phyloP scores from a whole-genome alignment of 2,888 invertebrate genomes.

The Epirrita christyi region DNA sequence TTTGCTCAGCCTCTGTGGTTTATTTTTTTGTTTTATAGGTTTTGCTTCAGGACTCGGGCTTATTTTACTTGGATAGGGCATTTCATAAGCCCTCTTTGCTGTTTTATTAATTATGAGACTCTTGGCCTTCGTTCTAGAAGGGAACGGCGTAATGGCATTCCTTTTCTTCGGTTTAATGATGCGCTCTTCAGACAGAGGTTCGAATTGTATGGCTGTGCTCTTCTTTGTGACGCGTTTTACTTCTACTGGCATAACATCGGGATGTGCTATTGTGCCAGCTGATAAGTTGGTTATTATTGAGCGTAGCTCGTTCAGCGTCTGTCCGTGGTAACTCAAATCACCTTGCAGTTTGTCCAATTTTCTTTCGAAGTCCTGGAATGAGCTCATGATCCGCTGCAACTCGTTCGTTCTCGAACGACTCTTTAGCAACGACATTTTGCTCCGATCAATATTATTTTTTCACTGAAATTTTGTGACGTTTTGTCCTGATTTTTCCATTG shows the following conservation, averaged over 20 bases:
- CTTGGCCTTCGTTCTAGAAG: conserved; percentile 48
- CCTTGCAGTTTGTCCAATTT: conserved; percentile 68
- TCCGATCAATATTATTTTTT: conserved; percentile 3
- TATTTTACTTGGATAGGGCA: conserved; percentile 1
- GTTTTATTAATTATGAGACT: conserved; percentile 42
- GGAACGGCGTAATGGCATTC: conserved; percentile 41
- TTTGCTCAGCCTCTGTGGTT: conserved; percentile 45
- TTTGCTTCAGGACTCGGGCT: conserved; percentile 33
- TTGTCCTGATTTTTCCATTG: conserved; percentile 21
- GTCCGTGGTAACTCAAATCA: conserved; percentile 61
- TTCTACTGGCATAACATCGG: conserved; percentile 40
- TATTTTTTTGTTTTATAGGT: conserved; percentile 28
- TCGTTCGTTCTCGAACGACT: conserved; percentile 47
- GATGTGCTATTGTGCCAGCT: conserved; percentile 39
- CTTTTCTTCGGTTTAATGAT: conserved; percentile 43
- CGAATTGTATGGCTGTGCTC: conserved; percentile 50
- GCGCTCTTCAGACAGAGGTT: conserved; percentile 35
- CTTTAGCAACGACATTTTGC: conserved; percentile 46
- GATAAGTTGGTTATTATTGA: conserved; percentile 56
- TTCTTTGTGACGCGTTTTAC: conserved; percentile 40
- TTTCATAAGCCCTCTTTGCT: conserved; percentile 28
- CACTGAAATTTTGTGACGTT: conserved; percentile 33
- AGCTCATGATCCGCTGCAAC: conserved; percentile 55
- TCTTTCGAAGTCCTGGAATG: conserved; percentile 63
- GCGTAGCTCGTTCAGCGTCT: conserved; percentile 62